Evolutionary conservation across 1,140 invertebrate genomes (phyloP).

Genomic region (Panulirus ornatus): DNA sequence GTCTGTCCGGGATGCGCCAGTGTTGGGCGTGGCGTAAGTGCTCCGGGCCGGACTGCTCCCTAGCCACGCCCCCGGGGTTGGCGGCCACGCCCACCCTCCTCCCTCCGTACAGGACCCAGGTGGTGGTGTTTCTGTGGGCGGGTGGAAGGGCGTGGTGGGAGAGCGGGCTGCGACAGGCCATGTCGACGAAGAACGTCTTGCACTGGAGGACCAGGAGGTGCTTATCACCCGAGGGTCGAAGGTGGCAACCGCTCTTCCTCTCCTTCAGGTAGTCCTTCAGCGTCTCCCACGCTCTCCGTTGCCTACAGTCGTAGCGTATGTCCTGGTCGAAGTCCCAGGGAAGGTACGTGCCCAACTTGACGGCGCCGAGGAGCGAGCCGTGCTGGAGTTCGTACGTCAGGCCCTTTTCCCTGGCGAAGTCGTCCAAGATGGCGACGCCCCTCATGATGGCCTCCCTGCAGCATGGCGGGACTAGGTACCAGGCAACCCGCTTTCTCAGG

Average conservation of each 20-base stretch:
- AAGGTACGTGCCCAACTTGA: conserved; percentile 76
- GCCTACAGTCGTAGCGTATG: conserved; percentile 67
- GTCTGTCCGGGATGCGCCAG: conserved; percentile 55
- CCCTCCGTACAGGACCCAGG: conserved; percentile 75
- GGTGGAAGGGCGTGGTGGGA: conserved; percentile 36
- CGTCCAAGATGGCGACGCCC: conserved; percentile 61
- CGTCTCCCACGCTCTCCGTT: conserved; percentile 56
- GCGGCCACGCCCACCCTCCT: conserved; percentile 75
- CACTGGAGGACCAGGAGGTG: conserved; percentile 63
- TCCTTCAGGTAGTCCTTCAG: conserved; percentile 9
- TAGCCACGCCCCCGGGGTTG: conserved; percentile 76
- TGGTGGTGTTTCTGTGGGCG: conserved; percentile 72
- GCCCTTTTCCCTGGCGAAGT: conserved; percentile 53
- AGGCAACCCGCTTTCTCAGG: conserved; percentile 32
- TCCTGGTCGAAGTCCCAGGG: conserved; percentile 78
- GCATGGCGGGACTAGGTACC: conserved; percentile 73
- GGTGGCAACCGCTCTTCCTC: conserved; percentile 35
- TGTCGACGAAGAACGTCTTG: conserved; percentile 24
- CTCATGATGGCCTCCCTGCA: conserved; percentile 70
- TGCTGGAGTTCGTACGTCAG: conserved; percentile 76
- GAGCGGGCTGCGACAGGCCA: conserved; percentile 14
- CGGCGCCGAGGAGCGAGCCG: conserved; percentile 77
- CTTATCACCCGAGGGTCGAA: conserved; percentile 17
- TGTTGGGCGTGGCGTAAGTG: conserved; percentile 75
- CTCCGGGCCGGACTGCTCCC: conserved; percentile 77